phyloP scores from a whole-genome alignment of 2,888 invertebrate genomes.

The Lochmaea crataegi region DNA sequence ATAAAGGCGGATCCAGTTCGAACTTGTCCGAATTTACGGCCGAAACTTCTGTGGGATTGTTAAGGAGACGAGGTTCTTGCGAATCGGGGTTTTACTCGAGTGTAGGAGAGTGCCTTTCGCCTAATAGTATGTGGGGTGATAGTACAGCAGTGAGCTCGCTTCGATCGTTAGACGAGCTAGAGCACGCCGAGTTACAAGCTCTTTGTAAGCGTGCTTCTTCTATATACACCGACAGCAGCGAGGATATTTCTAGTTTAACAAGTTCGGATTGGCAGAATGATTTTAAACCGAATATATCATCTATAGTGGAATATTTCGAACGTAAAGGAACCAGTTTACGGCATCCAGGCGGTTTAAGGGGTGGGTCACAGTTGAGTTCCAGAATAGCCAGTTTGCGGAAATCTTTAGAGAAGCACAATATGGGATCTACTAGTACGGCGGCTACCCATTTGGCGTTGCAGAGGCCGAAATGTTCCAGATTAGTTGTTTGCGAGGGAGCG shows the following conservation, averaged over 20 bases:
- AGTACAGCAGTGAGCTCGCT: conserved; percentile 71
- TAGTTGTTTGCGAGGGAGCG: conserved; percentile 87
- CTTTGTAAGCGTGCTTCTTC: conserved; percentile 79
- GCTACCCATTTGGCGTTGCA: conserved; percentile 54
- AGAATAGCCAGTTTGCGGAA: conserved; percentile 61
- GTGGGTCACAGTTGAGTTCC: conserved; percentile 60
- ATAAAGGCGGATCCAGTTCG: conserved; percentile 62
- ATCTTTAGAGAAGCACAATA: conserved; percentile 58
- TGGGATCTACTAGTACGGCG: conserved; percentile 41
- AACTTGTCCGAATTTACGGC: conserved; percentile 61
- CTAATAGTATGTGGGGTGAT: conserved; percentile 66
- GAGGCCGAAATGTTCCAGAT: conserved; percentile 70
- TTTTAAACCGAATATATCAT: conserved; percentile 77
- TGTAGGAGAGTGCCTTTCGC: conserved; percentile 71
- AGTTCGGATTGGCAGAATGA: conserved; percentile 79
- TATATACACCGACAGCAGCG: conserved; percentile 88
- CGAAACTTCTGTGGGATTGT: conserved; percentile 46
- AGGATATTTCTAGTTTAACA: conserved; percentile 84
- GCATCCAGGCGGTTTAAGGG: conserved; percentile 65
- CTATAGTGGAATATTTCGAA: conserved; percentile 91
- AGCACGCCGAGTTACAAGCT: conserved; percentile 70
- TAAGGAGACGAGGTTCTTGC: conserved; percentile 84
- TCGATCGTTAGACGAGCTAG: conserved; percentile 72
- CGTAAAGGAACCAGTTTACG: conserved; percentile 74
- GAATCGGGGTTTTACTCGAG: conserved; percentile 92